Evolutionary conservation across 2,797 vertebrate genomes (phyloP).

Genomic region (Monodelphis domestica): DNA sequence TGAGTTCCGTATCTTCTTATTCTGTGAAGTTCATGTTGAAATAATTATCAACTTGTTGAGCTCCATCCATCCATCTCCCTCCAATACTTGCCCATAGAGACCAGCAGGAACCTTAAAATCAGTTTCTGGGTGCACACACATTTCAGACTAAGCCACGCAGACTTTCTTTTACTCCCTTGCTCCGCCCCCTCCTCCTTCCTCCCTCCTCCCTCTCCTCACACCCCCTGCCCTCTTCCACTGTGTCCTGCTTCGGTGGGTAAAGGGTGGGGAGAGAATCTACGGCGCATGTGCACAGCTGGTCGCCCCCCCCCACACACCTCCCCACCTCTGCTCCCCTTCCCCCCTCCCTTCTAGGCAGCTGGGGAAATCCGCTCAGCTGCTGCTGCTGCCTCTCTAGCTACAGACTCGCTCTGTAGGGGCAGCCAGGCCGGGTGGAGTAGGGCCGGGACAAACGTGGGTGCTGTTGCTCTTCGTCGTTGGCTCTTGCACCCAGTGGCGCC

Average conservation of each 20-base stretch:
- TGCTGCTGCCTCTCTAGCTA: conserved; percentile 35
- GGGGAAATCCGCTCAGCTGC: conserved; percentile 63
- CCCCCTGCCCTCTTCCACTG: conserved; percentile 45
- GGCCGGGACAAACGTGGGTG: not conserved
- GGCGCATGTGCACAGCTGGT: conserved; percentile 79
- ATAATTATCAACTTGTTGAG: not conserved
- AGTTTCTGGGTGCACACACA: not conserved
- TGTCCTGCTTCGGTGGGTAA: not conserved
- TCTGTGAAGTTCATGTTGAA: not conserved
- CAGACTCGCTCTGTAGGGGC: conserved; percentile 44
- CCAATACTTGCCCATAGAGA: not conserved
- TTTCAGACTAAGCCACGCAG: conserved; percentile 54
- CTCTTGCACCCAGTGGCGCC: not conserved
- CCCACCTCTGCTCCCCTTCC: conserved; percentile 41
- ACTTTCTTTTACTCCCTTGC: conserved; percentile 58
- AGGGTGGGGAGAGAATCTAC: conserved; percentile 41
- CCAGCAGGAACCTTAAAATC: not conserved
- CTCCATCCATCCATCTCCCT: not conserved
- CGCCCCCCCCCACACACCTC: conserved; percentile 59
- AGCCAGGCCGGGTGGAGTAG: conserved; percentile 64
- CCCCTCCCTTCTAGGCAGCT: not conserved
- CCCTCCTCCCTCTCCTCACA: conserved; percentile 22
- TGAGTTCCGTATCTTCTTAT: not conserved
- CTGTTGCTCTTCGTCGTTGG: conserved; percentile 5
- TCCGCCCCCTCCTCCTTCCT: conserved; percentile 32